Percentiles rank a stretch among this genome's conserved stretches.
Evolutionary conservation across 2,797 vertebrate genomes (phyloP).

Genomic region (Molossus molossus): DNA sequence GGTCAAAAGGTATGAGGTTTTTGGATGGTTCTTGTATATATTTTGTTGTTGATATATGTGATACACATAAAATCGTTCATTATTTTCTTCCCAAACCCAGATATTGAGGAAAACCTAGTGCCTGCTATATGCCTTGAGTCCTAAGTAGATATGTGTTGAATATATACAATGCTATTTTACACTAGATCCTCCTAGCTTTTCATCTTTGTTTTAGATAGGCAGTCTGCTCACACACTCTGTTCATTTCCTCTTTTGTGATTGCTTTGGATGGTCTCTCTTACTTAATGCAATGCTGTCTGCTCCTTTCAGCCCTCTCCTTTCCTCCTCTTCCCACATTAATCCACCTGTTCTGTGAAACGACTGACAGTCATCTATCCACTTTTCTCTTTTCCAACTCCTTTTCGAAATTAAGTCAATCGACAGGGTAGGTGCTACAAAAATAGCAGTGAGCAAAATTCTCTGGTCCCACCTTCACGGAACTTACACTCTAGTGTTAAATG

Average conservation of each 20-base stretch:
- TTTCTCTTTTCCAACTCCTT: background rate
- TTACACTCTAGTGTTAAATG: background rate
- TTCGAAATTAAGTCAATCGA: background rate
- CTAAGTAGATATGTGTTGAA: background rate
- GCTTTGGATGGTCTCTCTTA: background rate
- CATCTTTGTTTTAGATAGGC: background rate
- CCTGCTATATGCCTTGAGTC: background rate
- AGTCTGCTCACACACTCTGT: background rate
- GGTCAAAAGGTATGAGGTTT: conserved; percentile 3
- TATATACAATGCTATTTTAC: background rate
- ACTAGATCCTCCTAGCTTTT: background rate
- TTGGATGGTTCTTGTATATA: background rate
- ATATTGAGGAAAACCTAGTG: background rate
- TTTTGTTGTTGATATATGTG: conserved; percentile 11
- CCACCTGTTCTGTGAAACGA: background rate
- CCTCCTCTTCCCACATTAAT: background rate
- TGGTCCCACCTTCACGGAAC: background rate
- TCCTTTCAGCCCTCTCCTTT: background rate
- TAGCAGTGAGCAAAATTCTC: background rate
- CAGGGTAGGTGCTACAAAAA: conserved; percentile 4
- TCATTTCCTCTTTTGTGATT: conserved; percentile 20
- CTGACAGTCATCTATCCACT: background rate
- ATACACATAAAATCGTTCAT: conserved; percentile 5
- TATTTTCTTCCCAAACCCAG: conserved; percentile 4
- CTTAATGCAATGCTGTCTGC: background rate